A percentile compares a stretch with the other conserved stretches of the same genome.
phyloP scores from a whole-genome alignment of 2,797 vertebrate species.

The Schizopygopsis malacanthus region DNA sequence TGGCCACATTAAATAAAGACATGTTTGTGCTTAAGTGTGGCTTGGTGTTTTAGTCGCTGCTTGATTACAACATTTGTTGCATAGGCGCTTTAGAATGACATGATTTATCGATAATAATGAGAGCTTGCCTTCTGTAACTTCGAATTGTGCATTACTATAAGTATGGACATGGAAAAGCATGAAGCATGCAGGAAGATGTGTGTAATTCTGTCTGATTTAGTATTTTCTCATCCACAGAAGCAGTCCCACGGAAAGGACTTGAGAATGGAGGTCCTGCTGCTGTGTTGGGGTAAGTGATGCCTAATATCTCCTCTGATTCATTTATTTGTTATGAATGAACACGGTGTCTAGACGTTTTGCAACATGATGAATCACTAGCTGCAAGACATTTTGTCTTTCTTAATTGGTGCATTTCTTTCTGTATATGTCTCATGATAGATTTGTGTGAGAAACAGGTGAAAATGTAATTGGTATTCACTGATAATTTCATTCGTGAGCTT shows the following conservation, averaged over 20 bases:
- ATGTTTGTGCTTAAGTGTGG: not conserved
- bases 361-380: not conserved
- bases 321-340: not conserved
- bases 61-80: not conserved
- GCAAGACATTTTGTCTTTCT: not conserved
- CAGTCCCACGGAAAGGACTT: constrained; percentile 67
- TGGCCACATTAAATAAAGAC: not conserved
- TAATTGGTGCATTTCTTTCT: not conserved
- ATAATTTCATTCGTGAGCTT: not conserved
- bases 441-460: not conserved
- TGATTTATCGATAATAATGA: not conserved
- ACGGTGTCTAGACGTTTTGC: not conserved
- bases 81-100: not conserved
- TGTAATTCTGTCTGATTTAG: not conserved
- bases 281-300: constrained; percentile 65
- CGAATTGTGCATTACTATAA: not conserved
- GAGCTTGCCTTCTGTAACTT: not conserved
- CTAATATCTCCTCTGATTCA: not conserved
- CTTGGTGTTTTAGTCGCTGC: not conserved
- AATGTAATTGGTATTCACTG: not conserved
- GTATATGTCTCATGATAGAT: not conserved
- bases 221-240: constrained; percentile 62
- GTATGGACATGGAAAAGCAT: constrained; percentile 4
- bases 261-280: constrained; percentile 81
- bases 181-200: not conserved